A percentile compares a stretch with the other conserved stretches of the same genome.
Evolutionary conservation across 2,797 vertebrate genomes (phyloP).

Genomic region (Psittacula derbiana): DNA sequence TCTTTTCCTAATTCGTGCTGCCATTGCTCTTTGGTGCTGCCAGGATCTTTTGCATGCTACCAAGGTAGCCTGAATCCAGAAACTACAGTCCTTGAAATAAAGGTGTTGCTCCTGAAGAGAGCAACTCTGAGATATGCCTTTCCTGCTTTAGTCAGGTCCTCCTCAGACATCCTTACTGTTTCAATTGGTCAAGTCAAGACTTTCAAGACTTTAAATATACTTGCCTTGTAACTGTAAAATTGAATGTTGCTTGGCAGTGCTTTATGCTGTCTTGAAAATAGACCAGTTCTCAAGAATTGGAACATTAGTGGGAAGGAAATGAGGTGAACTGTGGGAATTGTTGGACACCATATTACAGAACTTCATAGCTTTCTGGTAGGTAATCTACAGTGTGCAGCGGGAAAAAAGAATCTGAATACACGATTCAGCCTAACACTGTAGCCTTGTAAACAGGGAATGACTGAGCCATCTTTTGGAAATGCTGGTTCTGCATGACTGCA

Average conservation of each 20-base stretch:
- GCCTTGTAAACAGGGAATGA: background rate
- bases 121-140: background rate
- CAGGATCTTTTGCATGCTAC: background rate
- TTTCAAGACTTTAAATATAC: background rate
- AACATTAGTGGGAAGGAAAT: background rate
- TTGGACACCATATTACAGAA: background rate
- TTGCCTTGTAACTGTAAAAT: background rate
- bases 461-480: background rate
- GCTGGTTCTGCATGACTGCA: background rate
- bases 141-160: background rate
- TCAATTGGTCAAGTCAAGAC: background rate
- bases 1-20: background rate
- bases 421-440: background rate
- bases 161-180: background rate
- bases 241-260: background rate
- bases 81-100: background rate
- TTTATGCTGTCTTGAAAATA: background rate
- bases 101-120: background rate
- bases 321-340: background rate
- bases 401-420: background rate
- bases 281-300: background rate
- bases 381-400: background rate
- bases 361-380: background rate
- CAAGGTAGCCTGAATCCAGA: background rate
- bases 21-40: constrained; percentile 5